Base-by-base conservation (phyloP, 2,113 vertebrate genomes). In the Vireo altiloquus region DNA sequence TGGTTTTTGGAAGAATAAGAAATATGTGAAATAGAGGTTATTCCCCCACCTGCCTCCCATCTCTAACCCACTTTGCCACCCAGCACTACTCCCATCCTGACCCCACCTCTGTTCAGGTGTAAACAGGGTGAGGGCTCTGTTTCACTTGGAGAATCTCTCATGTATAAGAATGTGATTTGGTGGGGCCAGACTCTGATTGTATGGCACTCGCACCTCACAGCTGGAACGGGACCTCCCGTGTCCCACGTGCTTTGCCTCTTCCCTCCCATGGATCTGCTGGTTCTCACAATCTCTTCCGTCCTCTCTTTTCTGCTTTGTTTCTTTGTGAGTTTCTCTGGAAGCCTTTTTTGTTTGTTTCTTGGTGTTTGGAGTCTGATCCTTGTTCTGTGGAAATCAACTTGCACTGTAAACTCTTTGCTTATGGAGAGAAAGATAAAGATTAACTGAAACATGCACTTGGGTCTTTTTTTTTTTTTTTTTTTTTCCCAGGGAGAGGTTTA, bases 371-470 rank as follows among this genome's bases (percentile, higher is more conserved):
- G 89, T 97, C 96, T 95, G 87, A 95, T 95, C 89, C 90, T 94
- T 92, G 92, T 97, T 95, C 90, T 91, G 94, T 95, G 95, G 85
- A 97, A 95, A 97, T 96, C 95, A 87, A 97, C 92, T 97, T 97
- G 97, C 97, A 97, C 97, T 97, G 96, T 97, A 97, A 97, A 97
- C 95, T 97, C 90, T 96, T 97, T 97, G 96, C 96, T 96, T 94
- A 94, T 70, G 89, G 92, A 95, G 70, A 95, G 87, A 94, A 91
- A 95, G 94, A 97, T 97, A 97, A 97, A 97, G 80, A 93, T 85
- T 92, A 96, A 95, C 83, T 94, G 82, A 96, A 97, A 97, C 49
- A 64, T 71, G 64, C 83, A 93, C 20, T 92, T 91, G 50, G 31
- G 35, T 87, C 70, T 22, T 92, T 91, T 82, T 82, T 61, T 56